Conservation (phyloP, 2,113 vertebrate species). For the Lota lota region DNA sequence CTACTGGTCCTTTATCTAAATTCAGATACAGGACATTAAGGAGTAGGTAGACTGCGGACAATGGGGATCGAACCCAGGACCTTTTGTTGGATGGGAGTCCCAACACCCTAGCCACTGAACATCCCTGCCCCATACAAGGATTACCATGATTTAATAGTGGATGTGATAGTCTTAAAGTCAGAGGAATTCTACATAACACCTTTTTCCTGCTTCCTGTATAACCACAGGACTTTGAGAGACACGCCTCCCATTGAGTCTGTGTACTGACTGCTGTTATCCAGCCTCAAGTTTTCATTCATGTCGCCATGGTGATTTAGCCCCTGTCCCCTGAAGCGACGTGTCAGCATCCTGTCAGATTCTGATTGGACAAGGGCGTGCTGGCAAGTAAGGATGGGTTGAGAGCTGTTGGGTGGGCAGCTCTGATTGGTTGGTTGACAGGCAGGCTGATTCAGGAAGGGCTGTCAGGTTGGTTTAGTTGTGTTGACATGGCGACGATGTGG, state of each 20-base stretch:
- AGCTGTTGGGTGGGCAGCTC: constrained; percentile 13
- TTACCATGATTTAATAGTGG: no score
- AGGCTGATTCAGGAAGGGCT: constrained; percentile 32
- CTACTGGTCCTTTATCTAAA: no score
- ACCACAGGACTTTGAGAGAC: not conserved
- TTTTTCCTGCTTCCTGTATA: no score
- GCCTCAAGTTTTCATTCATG: constrained; percentile 6
- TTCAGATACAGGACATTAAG: no score
- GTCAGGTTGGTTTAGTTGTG: not conserved
- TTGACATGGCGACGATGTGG: constrained; percentile 19
- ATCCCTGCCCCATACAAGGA: no score
- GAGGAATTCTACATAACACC: no score
- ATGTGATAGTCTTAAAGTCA: no score
- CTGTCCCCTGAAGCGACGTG: constrained; percentile 18
- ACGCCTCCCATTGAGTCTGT: not conserved
- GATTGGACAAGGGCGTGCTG: not conserved
- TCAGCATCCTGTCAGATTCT: constrained; percentile 2
- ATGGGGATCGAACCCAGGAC: no score
- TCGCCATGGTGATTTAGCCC: constrained; percentile 25
- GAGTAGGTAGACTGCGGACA: no score
- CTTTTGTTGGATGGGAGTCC: no score
- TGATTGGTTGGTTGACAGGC: constrained; percentile 30
- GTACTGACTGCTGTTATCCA: not conserved
- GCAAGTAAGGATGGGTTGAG: not conserved
- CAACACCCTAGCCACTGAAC: no score